Evolutionary conservation across 1,140 invertebrate genomes (phyloP).

Genomic region (Anastatus disparis): DNA sequence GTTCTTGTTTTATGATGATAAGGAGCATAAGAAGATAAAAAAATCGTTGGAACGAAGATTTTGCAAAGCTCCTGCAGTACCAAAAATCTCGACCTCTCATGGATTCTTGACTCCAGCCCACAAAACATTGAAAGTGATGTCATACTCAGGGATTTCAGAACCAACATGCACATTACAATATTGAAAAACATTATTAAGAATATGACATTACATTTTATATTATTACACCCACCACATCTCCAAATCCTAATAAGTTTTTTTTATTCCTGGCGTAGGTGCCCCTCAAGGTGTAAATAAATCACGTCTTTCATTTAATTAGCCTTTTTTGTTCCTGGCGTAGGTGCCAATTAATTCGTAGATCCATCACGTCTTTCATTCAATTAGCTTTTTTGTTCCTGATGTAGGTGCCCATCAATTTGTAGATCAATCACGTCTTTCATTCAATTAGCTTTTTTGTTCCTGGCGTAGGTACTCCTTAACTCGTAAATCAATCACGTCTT

Average conservation of each 20-base stretch:
- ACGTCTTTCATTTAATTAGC: too few relatives aligned
- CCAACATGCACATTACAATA: neutral
- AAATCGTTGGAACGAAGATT: neutral
- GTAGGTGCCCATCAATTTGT: too few relatives aligned
- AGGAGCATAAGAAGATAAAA: neutral
- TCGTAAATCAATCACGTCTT: too few relatives aligned
- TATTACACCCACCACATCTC: neutral
- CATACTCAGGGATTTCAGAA: neutral
- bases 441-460: too few relatives aligned
- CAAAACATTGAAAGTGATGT: neutral
- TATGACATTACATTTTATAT: neutral
- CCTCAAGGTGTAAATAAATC: neutral
- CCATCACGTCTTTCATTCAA: too few relatives aligned
- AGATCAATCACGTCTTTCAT: too few relatives aligned
- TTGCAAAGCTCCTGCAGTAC: neutral
- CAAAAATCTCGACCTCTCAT: neutral
- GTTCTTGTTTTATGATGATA: conserved; percentile 6
- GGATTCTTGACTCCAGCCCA: neutral
- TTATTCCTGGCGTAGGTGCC: neutral
- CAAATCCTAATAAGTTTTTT: neutral
- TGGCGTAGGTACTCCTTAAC: too few relatives aligned
- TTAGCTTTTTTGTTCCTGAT: too few relatives aligned
- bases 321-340: too few relatives aligned
- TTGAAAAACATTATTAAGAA: neutral
- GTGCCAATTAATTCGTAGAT: too few relatives aligned